These are phyloP conservation scores for Microtus ochrogaster DNA, from an alignment of 2,113 vertebrate genomes.

Conservation along the genomic window DNA sequence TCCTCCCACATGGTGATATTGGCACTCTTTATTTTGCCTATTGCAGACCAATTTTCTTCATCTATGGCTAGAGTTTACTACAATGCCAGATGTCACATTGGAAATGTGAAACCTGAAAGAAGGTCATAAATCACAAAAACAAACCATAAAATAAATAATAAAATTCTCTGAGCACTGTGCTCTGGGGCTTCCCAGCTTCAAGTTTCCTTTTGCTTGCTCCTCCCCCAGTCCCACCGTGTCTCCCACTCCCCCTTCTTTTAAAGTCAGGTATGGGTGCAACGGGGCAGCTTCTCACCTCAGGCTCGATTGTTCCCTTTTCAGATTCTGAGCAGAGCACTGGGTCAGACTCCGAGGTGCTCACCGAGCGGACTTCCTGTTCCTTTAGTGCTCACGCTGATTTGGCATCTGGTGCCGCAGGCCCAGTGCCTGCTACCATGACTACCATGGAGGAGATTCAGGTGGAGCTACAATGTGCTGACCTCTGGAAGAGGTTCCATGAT, in stretches of 20 bases:
- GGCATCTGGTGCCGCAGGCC: constrained; percentile 84
- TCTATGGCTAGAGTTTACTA: constrained; percentile 78
- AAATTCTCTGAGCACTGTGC: constrained; percentile 27
- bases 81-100: constrained; percentile 77
- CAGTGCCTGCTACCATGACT: constrained; percentile 88
- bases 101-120: constrained; percentile 73
- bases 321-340: constrained; percentile 97
- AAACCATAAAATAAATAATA: constrained; percentile 59
- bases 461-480: constrained; percentile 97
- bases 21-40: constrained; percentile 72
- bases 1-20: constrained; percentile 29
- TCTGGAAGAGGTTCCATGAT: constrained; percentile 99
- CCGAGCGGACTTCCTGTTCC: constrained; percentile 96
- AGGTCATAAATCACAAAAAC: constrained; percentile 79
- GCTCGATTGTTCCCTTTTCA: constrained; percentile 79
- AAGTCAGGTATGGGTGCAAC: background rate
- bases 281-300: constrained; percentile 60
- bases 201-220: constrained; percentile 39
- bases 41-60: constrained; percentile 71
- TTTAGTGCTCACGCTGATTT: constrained; percentile 94
- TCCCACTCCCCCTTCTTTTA: background rate
- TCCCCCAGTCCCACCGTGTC: background rate
- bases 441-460: constrained; percentile 99
- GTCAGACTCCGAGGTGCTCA: constrained; percentile 94
- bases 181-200: constrained; percentile 34